Evolutionary conservation across 2,888 invertebrate species (phyloP), one percentile per base, ranked within the genome.

Genomic region (Xanthia togata): DNA sequence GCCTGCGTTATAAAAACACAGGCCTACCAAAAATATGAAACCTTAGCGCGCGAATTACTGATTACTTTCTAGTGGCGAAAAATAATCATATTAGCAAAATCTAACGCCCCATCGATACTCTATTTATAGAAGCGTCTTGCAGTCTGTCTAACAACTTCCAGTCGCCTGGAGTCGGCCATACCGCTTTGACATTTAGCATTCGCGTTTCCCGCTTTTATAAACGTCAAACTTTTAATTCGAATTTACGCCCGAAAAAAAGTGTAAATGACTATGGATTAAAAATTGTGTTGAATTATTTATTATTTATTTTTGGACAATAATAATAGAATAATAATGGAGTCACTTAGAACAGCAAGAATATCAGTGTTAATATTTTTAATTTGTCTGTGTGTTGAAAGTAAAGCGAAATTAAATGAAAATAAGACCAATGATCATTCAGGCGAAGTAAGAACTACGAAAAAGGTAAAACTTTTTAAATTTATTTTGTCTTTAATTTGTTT

Each of bases 111-210:
- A 90, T 92, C 92, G 90, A 93, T 93, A 88, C 75, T 84, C 91
- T 91, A 91, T 90, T 91, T 90, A 90, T 93, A 93, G 70, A 72
- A 77, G 87, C 91, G 94, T 90, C 93, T 92, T 91, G 91, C 92
- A 91, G 93, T 93, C 93, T 93, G 89, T 88, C 59, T 71, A 77
- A 82, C 60, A 83, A 85, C 85, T 88, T 93, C 93, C 93, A 94
- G 94, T 93, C 83, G 87, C 75, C 93, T 93, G 92, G 93, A 93
- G 86, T 79, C 89, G 53, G 90, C 89, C 90, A 89, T 81, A 79
- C 73, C 71, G 89, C 79, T 88, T 85, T 89, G 83, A 85, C 88
- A 88, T 88, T 88, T 89, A 86, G 81, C 78, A 82, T 88, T 90
- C 89, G 87, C 91, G 90, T 77, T 88, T 90, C 89, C 89, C 92